Base-by-base conservation (phyloP, 2,888 invertebrate species). In the Gisinianus flammeolus region DNA sequence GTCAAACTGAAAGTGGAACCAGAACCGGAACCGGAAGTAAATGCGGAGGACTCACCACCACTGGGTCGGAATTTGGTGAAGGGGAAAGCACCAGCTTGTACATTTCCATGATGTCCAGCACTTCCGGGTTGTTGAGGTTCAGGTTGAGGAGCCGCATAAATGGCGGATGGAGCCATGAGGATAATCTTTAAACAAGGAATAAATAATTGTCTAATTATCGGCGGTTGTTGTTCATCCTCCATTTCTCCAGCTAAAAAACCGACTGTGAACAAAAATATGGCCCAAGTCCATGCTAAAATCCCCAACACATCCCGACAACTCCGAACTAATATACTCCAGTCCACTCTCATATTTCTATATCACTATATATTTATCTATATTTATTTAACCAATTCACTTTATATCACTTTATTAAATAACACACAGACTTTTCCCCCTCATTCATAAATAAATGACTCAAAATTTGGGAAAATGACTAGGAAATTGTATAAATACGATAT, bases 241-340 rank as follows among this genome's bases (percentile, higher is more conserved):
- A 44, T 22, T 12, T 75, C 67, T 12, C 66, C 66, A 0, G 24
- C 28, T 2, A 75, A 44, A 35, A 44, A 75, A 19, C 44, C 67
- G 10, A 67, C 10, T 4, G 22, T 10, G n/a, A 66, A 75, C 12
- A 75, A 28, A 6, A 33, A 52, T n/a, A 75, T 75, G 12, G 75
- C 75, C 75, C 75, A 75, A 19, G 44, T 67, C 75, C 75, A 75
- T 1, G 75, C 75, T 8, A 75, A 28, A 22, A 75, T 35, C 30
- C 75, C 75, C 2, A 75, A 19, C 19, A 75, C 16, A 12, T 75
- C 64, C 12, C 75, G 24, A 54, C 33, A 52, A 28, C 35, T 44
- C 28, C 44, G 52, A 16, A 52, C 54, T 28, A 75, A 28, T 30
- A 75, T 30, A 26, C 26, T 52, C 75, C 67, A 66, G 12, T 75